Percentiles rank a stretch among this genome's conserved stretches.
These are phyloP conservation scores for Solen grandis DNA, from an alignment of 1,140 invertebrate species.

Conservation along the genomic window DNA sequence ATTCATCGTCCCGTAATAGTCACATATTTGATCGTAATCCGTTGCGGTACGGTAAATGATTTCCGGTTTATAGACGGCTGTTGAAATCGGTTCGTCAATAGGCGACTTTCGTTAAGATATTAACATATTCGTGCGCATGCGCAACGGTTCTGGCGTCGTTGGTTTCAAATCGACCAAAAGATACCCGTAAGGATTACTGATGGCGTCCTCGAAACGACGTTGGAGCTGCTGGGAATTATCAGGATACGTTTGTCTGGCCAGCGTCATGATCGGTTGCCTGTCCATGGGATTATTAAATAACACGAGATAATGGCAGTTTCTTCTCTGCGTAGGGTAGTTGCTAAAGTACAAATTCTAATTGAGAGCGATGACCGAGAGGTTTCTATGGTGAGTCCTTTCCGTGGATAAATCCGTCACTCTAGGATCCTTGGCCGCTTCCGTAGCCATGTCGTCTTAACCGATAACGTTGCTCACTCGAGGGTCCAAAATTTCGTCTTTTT, in stretches of 20 bases:
- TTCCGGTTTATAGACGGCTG: too few species aligned
- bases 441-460: conserved; percentile 37
- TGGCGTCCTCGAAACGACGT: not conserved
- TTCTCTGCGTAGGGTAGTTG: conserved; percentile 49
- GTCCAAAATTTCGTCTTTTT: conserved; percentile 19
- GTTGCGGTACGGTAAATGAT: too few species aligned
- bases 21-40: too few species aligned
- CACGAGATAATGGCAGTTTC: conserved; percentile 49
- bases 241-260: conserved; percentile 26
- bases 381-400: conserved; percentile 16
- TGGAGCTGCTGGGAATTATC: not conserved
- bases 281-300: conserved; percentile 48
- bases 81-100: too few species aligned
- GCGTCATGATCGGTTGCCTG: conserved; percentile 3
- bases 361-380: conserved; percentile 5
- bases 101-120: not conserved
- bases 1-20: too few species aligned
- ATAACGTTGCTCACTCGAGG: conserved; percentile 15
- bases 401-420: conserved; percentile 27
- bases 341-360: conserved; percentile 19
- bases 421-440: conserved; percentile 11
- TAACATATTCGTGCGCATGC: conserved; percentile 7
- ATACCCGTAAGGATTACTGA: conserved; percentile 9
- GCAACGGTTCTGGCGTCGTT: not conserved
- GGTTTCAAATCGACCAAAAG: conserved; percentile 6